Conservation (phyloP, 2,888 invertebrate species). For the Pollenia griseotomentosa region DNA sequence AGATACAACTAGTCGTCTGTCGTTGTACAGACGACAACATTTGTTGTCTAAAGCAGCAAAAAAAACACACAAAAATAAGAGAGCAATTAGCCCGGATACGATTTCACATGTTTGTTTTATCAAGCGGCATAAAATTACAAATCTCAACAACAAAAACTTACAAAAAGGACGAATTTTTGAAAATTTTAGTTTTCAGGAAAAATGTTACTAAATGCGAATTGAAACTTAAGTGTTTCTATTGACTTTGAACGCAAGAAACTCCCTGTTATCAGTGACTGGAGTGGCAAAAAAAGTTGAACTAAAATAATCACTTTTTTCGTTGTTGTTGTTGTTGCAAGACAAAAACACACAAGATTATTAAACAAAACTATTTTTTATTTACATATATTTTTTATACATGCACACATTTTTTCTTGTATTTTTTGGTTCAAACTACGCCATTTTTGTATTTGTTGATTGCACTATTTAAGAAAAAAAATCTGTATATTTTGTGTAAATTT, state of each 20-base stretch:
- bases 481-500: constrained; percentile 19
- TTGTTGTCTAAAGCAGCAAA: constrained; percentile 64
- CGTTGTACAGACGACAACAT: constrained; percentile 64
- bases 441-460: constrained; percentile 41
- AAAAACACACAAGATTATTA: constrained; percentile 30
- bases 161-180: constrained; percentile 32
- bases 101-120: constrained; percentile 72
- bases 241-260: constrained; percentile 38
- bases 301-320: constrained; percentile 29
- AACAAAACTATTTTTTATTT: constrained; percentile 32
- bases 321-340: background rate
- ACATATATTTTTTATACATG: background rate
- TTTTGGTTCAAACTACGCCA: constrained; percentile 32
- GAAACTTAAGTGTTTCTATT: constrained; percentile 61
- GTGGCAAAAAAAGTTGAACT: constrained; percentile 5
- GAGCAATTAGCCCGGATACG: constrained; percentile 69
- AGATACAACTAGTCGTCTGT: constrained; percentile 25
- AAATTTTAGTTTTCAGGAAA: constrained; percentile 1
- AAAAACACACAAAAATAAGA: background rate
- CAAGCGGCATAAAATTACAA: constrained; percentile 73
- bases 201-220: background rate
- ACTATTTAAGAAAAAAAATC: constrained; percentile 30
- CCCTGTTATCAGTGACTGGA: constrained; percentile 38
- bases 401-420: background rate
- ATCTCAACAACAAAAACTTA: constrained; percentile 31